phyloP scores from a whole-genome alignment of 1,140 invertebrate species.

The Cepaea nemoralis region DNA sequence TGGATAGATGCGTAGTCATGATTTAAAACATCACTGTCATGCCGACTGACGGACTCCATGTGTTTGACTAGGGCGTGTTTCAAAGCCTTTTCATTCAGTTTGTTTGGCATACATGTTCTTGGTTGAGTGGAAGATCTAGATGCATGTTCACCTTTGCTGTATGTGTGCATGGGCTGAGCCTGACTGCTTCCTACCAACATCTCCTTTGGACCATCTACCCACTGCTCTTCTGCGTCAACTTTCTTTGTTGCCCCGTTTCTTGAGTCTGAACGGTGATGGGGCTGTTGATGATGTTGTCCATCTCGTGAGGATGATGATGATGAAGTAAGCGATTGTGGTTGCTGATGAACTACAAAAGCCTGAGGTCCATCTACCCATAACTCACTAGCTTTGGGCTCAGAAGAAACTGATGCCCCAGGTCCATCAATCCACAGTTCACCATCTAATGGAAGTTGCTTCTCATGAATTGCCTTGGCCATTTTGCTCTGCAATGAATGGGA shows the following conservation, averaged over 20 bases:
- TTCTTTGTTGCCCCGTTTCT: conserved; percentile 52
- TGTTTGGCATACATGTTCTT: conserved; percentile 44
- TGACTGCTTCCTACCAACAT: conserved; percentile 53
- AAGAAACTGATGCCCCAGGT: conserved; percentile 74
- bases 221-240: conserved; percentile 88
- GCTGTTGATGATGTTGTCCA: conserved; percentile 22
- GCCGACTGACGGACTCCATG: conserved; percentile 52
- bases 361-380: conserved; percentile 70
- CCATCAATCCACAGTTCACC: conserved; percentile 98
- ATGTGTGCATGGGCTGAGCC: conserved; percentile 51
- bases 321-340: conserved; percentile 33
- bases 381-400: conserved; percentile 58
- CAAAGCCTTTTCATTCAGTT: conserved; percentile 44
- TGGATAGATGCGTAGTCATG: conserved; percentile 55
- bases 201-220: conserved; percentile 88
- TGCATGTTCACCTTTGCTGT: conserved; percentile 45
- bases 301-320: background rate
- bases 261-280: conserved; percentile 27
- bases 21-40: conserved; percentile 60
- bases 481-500: conserved; percentile 25
- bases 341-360: conserved; percentile 58
- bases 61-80: conserved; percentile 49
- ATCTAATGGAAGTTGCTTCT: conserved; percentile 34
- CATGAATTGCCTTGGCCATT: conserved; percentile 31
- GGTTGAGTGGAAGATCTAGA: background rate